Percentiles rank a stretch among this genome's conserved stretches.
phyloP scores from a whole-genome alignment of 2,113 vertebrate genomes.

The Perognathus longimembris region DNA sequence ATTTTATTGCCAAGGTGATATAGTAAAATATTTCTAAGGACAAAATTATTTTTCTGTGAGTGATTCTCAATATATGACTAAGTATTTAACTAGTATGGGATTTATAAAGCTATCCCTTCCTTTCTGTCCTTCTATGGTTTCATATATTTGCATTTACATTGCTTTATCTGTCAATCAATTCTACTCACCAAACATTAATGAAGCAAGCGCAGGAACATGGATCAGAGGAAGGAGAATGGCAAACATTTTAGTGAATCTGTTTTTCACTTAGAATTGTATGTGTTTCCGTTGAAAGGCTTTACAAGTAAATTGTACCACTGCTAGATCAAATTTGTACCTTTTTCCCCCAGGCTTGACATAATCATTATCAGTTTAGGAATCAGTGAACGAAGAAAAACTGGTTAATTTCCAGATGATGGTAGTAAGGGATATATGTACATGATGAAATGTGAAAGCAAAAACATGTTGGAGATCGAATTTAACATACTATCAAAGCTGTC shows the following conservation, averaged over 20 bases:
- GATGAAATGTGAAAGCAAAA: neutral
- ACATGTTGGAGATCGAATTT: neutral
- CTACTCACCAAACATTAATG: slow-evolving; percentile 54
- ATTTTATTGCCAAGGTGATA: no score
- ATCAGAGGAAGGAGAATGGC: slow-evolving; percentile 29
- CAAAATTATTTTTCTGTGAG: slow-evolving; percentile 52
- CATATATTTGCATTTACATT: slow-evolving; percentile 67
- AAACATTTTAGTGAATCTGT: neutral
- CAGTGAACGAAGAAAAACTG: neutral
- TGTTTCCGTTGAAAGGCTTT: slow-evolving; percentile 38
- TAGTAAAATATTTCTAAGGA: slow-evolving; percentile 43
- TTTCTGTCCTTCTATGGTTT: neutral
- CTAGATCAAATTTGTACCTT: neutral
- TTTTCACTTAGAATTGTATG: neutral
- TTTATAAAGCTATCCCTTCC: slow-evolving; percentile 53
- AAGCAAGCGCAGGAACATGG: slow-evolving; percentile 28
- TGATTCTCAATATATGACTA: slow-evolving; percentile 16
- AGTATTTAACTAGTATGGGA: slow-evolving; percentile 7
- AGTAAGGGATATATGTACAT: neutral
- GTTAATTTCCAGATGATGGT: neutral
- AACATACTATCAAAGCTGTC: neutral
- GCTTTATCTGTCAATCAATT: slow-evolving; percentile 65
- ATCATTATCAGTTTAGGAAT: slow-evolving; percentile 16
- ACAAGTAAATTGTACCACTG: neutral
- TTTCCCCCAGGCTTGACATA: neutral